Percentiles rank a stretch among this genome's conserved stretches.
Evolutionary conservation across 2,888 invertebrate genomes (phyloP).

Genomic region (Phasia obesa): DNA sequence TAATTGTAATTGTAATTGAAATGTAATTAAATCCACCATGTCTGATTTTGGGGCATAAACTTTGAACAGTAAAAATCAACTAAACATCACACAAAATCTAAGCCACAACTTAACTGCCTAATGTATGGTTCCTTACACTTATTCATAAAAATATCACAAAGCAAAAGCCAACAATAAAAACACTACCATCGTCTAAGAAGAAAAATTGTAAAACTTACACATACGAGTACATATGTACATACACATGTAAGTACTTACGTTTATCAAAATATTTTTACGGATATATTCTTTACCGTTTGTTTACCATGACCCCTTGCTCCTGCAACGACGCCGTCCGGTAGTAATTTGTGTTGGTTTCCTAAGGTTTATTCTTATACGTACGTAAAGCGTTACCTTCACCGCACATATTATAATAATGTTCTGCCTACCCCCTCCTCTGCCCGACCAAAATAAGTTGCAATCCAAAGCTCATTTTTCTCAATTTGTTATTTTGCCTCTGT

Average conservation of each 20-base stretch:
- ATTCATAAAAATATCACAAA: not conserved
- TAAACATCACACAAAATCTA: not conserved
- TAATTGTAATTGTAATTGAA: too few relatives aligned
- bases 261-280: slow-evolving; percentile 25
- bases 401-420: slow-evolving; percentile 41
- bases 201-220: not conserved
- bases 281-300: slow-evolving; percentile 47
- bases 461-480: slow-evolving; percentile 9
- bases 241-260: not conserved
- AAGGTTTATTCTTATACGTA: slow-evolving; percentile 44
- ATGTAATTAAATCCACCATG: too few relatives aligned
- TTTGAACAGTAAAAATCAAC: not conserved
- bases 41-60: too few relatives aligned
- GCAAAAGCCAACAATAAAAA: not conserved
- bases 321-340: slow-evolving; percentile 36
- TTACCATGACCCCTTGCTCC: slow-evolving; percentile 35
- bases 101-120: not conserved
- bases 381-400: slow-evolving; percentile 71
- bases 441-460: slow-evolving; percentile 8
- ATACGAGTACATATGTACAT: not conserved
- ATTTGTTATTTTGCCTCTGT: slow-evolving; percentile 2
- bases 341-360: slow-evolving; percentile 52
- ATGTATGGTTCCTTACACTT: not conserved
- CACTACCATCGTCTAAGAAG: not conserved
- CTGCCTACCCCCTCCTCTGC: not conserved